phyloP scores from a whole-genome alignment of 2,113 vertebrate genomes.

The Hippocampus abdominalis region DNA sequence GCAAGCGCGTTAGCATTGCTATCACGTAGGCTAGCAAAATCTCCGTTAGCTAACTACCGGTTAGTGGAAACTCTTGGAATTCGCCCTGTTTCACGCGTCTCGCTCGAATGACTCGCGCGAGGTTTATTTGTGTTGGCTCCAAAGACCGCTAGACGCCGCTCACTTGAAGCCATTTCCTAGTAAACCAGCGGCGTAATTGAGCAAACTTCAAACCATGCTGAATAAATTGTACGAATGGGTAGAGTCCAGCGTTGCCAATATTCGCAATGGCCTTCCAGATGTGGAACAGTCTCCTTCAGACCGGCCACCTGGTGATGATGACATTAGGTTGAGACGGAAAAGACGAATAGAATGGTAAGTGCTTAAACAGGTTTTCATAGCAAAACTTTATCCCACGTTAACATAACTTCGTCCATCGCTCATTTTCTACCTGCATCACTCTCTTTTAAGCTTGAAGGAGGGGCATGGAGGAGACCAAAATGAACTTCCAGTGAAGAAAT shows the following conservation, averaged over 20 bases:
- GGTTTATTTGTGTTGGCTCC: constrained; percentile 25
- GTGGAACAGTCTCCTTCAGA: constrained; percentile 36
- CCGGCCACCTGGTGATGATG: constrained; percentile 38
- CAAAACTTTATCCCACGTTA: too few relatives aligned
- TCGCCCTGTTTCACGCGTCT: constrained; percentile 17
- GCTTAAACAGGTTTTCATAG: not conserved
- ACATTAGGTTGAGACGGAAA: constrained; percentile 53
- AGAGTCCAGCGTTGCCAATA: constrained; percentile 65
- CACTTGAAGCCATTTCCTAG: constrained; percentile 21
- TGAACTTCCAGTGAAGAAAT: constrained; percentile 64
- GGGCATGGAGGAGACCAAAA: constrained; percentile 51
- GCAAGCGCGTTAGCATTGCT: constrained; percentile 47
- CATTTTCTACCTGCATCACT: not conserved
- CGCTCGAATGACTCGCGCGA: constrained; percentile 44
- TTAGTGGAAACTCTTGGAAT: constrained; percentile 17
- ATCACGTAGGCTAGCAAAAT: constrained; percentile 39
- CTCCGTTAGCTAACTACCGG: constrained; percentile 29
- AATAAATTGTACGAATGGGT: constrained; percentile 76
- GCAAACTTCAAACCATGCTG: constrained; percentile 67
- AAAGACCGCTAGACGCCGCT: constrained; percentile 34
- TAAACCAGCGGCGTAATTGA: constrained; percentile 24
- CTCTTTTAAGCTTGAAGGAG: constrained; percentile 67
- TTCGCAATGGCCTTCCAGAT: constrained; percentile 66
- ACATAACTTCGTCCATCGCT: not conserved
- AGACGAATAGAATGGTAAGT: constrained; percentile 67